Base-by-base conservation (phyloP, 1,140 invertebrate species). In the Neelides sp. region DNA sequence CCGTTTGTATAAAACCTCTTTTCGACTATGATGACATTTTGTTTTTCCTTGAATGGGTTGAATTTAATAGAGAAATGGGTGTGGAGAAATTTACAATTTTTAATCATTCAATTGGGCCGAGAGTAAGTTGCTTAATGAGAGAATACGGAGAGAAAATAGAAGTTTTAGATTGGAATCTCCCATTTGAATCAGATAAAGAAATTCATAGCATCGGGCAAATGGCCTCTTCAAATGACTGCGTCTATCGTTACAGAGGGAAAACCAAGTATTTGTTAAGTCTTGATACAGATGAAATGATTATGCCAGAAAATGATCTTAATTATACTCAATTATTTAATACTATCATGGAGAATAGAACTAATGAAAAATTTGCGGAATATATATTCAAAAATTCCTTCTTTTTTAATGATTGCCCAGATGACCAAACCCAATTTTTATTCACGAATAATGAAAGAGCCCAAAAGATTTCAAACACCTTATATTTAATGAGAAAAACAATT, bases 1-100 rank as follows among this genome's bases (percentile, higher is more conserved):
- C 43, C 17, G 5, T 30, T 24, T 45, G 43, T 30, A 15, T 45
- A 30, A 5, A 23, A 8, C 43, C 43, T 17, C 3, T 19, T 12
- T 22, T 23, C n/a, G 13, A 27, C 8, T 30, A 30, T 19, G 19
- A 45, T 17, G 10, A 45, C 5, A 28, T 45, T 3, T 45, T 45
- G 12, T 17, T 30, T 17, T 45, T 45, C 17, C 5, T 45, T 3
- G 24, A 45, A 17, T 45, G 43, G 43, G 27, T 45, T 5, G 43
- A 45, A 28, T 45, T 30, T 24, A 13, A 45, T n/a, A 45, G 32
- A 22, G 15, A 17, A 15, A 45, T 45, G 43, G 43, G 43, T 3
- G 43, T 45, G 26, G 5, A 32, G 24, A 24, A 45, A 17, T 45
- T 45, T 30, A 30, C 43, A 15, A 30, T 45, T 30, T 45, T 30